A percentile compares a stretch with the other conserved stretches of the same genome.
These are phyloP conservation scores for Ephialtes manifestator DNA, from an alignment of 2,888 invertebrate genomes.

Conservation along the genomic window DNA sequence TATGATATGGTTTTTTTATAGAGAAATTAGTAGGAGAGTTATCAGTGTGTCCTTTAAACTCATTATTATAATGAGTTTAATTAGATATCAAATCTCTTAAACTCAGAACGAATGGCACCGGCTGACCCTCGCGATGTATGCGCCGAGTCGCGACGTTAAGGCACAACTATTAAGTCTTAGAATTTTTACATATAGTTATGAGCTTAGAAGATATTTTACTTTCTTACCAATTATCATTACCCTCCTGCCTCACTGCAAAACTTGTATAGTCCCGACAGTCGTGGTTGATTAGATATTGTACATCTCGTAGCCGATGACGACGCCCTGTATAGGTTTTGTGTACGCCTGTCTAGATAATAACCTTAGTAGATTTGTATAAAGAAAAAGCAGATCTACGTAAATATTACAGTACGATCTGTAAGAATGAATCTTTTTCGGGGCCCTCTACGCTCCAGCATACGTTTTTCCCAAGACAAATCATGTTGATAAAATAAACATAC, in stretches of 20 bases:
- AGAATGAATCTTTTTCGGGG: constrained; percentile 35
- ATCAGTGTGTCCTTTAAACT: too few relatives aligned
- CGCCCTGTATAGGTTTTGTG: constrained; percentile 49
- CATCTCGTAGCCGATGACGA: constrained; percentile 41
- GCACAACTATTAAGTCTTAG: constrained; percentile 54
- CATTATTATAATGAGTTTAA: neutral
- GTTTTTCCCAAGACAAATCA: constrained; percentile 35
- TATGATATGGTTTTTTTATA: too few relatives aligned
- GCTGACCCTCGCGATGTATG: neutral
- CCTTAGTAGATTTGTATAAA: constrained; percentile 44
- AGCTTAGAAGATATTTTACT: constrained; percentile 43
- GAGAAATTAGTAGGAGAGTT: too few relatives aligned
- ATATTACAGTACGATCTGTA: constrained; percentile 21
- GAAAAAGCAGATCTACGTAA: constrained; percentile 21
- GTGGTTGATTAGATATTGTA: constrained; percentile 47
- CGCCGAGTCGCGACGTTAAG: constrained; percentile 22
- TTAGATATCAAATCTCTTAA: neutral
- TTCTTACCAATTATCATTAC: constrained; percentile 25
- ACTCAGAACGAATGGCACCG: neutral
- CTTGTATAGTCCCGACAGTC: constrained; percentile 47
- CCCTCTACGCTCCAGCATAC: constrained; percentile 11
- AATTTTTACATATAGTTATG: constrained; percentile 42
- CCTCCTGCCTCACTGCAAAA: constrained; percentile 45
- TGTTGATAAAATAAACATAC: constrained; percentile 39
- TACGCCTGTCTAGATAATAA: constrained; percentile 50